Evolutionary conservation across 1,140 invertebrate species (phyloP).

Genomic region (Nixonia krombeini): DNA sequence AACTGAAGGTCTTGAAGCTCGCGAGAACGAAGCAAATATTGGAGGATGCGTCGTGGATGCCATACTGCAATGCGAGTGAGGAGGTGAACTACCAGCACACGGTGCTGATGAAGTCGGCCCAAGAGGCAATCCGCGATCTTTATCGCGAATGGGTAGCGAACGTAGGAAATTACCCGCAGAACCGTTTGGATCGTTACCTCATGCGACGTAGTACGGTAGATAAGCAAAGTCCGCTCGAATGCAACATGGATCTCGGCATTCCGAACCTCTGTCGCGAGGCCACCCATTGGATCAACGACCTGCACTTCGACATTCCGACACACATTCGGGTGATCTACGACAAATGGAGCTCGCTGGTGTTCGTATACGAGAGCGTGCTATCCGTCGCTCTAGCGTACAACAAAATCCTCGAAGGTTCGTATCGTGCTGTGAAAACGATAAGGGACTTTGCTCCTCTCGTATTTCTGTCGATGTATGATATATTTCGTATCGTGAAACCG

Average conservation of each 20-base stretch:
- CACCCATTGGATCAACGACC: slow-evolving; percentile 77
- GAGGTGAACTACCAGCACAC: slow-evolving; percentile 79
- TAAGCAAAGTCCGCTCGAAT: slow-evolving; percentile 77
- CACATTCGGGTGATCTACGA: slow-evolving; percentile 75
- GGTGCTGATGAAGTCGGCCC: slow-evolving; percentile 76
- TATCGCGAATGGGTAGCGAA: slow-evolving; percentile 77
- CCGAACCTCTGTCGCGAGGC: slow-evolving; percentile 78
- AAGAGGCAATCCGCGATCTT: slow-evolving; percentile 76
- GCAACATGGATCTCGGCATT: slow-evolving; percentile 80
- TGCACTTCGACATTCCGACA: slow-evolving; percentile 78
- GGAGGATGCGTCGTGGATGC: slow-evolving; percentile 80
- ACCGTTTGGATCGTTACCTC: slow-evolving; percentile 79
- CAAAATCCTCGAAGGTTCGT: slow-evolving; percentile 75
- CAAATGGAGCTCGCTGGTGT: slow-evolving; percentile 76
- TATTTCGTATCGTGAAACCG: no score
- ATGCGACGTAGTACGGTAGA: slow-evolving; percentile 71
- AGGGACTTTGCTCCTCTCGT: not conserved
- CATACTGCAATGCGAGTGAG: slow-evolving; percentile 78
- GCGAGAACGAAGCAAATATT: slow-evolving; percentile 73
- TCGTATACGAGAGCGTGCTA: slow-evolving; percentile 81
- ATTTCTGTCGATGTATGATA: slow-evolving; percentile 5
- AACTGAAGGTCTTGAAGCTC: slow-evolving; percentile 76
- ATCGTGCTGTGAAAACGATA: not conserved
- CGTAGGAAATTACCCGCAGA: slow-evolving; percentile 74
- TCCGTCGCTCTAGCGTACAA: slow-evolving; percentile 86